These are phyloP conservation scores for Ciona savignyi DNA, from an alignment of 23 tunicate genomes.

Conservation along the genomic window DNA sequence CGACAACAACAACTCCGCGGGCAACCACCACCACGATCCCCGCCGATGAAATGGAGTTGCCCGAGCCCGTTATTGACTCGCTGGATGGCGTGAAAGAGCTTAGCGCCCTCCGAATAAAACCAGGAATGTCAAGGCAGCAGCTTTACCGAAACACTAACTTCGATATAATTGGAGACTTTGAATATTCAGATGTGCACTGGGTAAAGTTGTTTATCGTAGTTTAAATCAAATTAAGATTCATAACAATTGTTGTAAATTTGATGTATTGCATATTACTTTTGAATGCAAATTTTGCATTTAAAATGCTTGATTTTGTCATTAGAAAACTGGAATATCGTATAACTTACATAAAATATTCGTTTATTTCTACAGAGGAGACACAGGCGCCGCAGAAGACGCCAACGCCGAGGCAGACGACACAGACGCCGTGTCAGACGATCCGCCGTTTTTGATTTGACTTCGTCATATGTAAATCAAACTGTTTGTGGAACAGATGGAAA, in stretches of 20 bases:
- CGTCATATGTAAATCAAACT: slow-evolving; percentile 5
- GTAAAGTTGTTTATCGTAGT: too few species aligned
- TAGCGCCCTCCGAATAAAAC: background rate
- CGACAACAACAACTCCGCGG: background rate
- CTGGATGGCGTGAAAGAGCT: background rate
- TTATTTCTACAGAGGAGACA: background rate
- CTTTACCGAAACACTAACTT: background rate
- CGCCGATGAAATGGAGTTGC: background rate
- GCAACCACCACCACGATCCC: background rate
- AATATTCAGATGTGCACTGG: too few species aligned
- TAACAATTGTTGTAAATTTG: background rate
- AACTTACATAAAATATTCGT: background rate
- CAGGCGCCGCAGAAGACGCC: background rate
- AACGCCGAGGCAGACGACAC: slow-evolving; percentile 2
- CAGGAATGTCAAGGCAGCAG: background rate
- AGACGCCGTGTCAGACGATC: background rate
- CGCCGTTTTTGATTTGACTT: background rate
- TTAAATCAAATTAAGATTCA: too few species aligned
- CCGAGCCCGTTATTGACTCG: background rate
- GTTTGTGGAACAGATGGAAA: slow-evolving; percentile 56
- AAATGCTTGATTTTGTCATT: background rate
- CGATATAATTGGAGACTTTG: background rate
- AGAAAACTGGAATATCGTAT: background rate
- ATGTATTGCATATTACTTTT: background rate
- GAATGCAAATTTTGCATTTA: background rate